Base-by-base conservation (phyloP, 1,140 invertebrate genomes). In the Ephestia elutella region DNA sequence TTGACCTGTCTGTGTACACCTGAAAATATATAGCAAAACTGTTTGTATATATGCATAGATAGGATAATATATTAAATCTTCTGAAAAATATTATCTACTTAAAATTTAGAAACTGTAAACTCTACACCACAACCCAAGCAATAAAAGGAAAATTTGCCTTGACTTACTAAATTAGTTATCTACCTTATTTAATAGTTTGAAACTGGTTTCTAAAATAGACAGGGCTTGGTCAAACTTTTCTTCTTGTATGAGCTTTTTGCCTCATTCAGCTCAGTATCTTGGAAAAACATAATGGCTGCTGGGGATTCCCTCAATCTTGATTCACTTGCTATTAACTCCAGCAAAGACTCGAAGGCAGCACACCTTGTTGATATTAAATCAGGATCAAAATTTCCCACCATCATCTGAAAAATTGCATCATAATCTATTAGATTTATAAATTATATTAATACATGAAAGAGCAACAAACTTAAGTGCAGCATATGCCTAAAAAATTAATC, bases 301-400 rank as follows among this genome's bases (percentile, higher is more conserved):
- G 82, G 73, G 13, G 92, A 92, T 28, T 92, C 91, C 59, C 92
- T 85, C 2, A 95, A 75, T 48, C 90, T 89, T 56, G 90, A 82
- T 44, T 92, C 85, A 50, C 81, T 86, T 8, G 90, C 89, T 32
- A 95, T 80, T 68, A 93, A 89, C 21, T 90, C 89, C 18, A 95
- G 77, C 28, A 95, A 89, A 60, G 86, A 82, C 70, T 95, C 93
- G 89, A 96, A 96, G n/a, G 91, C 92, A 9, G 89, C 78, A 78
- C 93, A 93, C 74, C 95, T 89, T 49, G 89, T 87, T 8, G 91
- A 91, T 67, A 96, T 95, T 30, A 95, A 87, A 63, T 91, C 92
- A 20, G 92, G 89, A 44, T 92, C 92, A 79, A 95, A 96, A 80
- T 96, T 96, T 0, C 94, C 94, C 51, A 94, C 82, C 9, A 95